Conservation (phyloP, 2,888 invertebrate species). For the Sylvicola fuscatus region DNA sequence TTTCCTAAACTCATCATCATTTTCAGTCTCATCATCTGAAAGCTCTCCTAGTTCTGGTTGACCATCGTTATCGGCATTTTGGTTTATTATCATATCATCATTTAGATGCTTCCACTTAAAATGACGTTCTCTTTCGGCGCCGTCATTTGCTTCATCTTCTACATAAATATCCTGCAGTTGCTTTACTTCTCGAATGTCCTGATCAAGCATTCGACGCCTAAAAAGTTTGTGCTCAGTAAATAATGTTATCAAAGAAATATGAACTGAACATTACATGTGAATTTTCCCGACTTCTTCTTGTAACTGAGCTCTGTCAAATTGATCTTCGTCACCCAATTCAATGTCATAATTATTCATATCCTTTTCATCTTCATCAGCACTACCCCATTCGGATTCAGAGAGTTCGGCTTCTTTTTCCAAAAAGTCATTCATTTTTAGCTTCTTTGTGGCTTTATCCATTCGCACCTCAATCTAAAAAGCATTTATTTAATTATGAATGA, state of each 20-base stretch:
- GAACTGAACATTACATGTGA: conserved; percentile 45
- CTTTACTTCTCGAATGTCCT: conserved; percentile 69
- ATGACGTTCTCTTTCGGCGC: conserved; percentile 51
- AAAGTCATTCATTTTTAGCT: conserved; percentile 42
- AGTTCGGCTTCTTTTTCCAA: conserved; percentile 82
- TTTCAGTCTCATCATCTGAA: conserved; percentile 44
- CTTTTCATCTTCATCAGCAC: conserved; percentile 72
- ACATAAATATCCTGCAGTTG: conserved; percentile 69
- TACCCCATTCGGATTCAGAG: conserved; percentile 78
- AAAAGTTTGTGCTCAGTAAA: neutral
- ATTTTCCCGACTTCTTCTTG: conserved; percentile 62
- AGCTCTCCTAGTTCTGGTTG: conserved; percentile 33
- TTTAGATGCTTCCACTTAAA: conserved; percentile 75
- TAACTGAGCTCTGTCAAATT: conserved; percentile 58
- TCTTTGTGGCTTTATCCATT: conserved; percentile 19
- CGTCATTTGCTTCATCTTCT: conserved; percentile 72
- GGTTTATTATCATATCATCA: too few species aligned
- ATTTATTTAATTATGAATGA: conserved; percentile 1
- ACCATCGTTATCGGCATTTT: conserved; percentile 5
- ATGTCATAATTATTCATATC: conserved; percentile 59
- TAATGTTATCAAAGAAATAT: neutral
- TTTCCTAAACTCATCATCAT: conserved; percentile 61
- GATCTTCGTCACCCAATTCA: conserved; percentile 69
- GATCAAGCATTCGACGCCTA: conserved; percentile 63
- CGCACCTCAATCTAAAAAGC: conserved; percentile 2